Conservation (phyloP, 2,797 vertebrate genomes). For the Graptemys geographica region DNA sequence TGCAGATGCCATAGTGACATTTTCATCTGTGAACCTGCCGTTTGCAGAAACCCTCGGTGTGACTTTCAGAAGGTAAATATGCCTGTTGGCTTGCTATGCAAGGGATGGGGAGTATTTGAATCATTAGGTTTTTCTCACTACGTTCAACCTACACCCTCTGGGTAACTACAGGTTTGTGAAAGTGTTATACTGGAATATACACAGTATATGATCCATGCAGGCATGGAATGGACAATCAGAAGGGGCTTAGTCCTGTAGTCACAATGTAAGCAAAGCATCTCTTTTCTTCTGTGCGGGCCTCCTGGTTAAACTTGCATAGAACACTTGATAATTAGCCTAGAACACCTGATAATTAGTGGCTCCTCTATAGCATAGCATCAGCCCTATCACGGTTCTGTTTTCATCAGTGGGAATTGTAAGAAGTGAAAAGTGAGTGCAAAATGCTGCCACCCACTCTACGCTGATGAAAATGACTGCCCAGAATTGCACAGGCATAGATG, state of each 20-base stretch:
- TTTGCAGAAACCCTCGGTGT: slow-evolving; percentile 89
- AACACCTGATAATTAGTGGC: background rate
- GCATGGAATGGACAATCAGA: accelerated
- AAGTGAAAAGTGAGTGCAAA: background rate
- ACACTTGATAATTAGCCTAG: background rate
- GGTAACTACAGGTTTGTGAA: background rate
- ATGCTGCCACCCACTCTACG: background rate
- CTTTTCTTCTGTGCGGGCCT: background rate
- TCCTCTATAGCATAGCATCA: background rate
- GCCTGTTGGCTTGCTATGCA: accelerated
- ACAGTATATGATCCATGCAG: accelerated
- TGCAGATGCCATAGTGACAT: slow-evolving; percentile 87
- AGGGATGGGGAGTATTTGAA: background rate
- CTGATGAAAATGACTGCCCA: background rate
- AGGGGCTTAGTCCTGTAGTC: background rate
- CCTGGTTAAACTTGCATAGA: background rate
- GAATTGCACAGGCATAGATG: accelerated
- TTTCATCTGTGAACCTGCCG: slow-evolving; percentile 82
- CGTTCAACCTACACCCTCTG: background rate
- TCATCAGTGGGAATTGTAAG: background rate
- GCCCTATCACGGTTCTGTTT: accelerated
- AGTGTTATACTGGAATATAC: accelerated
- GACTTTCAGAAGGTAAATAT: slow-evolving; percentile 88
- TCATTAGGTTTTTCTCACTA: background rate
- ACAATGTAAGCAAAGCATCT: background rate